Base-by-base conservation (phyloP, 2,888 invertebrate species). In the Pegoplata infirma region DNA sequence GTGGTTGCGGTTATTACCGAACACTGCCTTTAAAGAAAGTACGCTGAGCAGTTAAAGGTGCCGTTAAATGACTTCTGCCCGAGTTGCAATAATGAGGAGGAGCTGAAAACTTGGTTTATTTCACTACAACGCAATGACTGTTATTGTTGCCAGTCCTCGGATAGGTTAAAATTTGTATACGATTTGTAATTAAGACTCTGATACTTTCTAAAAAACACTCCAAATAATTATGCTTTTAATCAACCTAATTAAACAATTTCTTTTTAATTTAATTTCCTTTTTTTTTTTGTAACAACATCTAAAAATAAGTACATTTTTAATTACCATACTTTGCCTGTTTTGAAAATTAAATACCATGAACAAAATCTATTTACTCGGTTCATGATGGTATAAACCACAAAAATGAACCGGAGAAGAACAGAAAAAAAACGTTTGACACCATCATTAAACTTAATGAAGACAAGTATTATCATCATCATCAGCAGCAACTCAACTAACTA, bases 391-490 rank as follows among this genome's bases (percentile, higher is more conserved):
- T 53, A 55, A 68, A 36, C 47, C 25, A 25, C 58, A 25, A 58
- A 53, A 49, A 58, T 4, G 21, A 40, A 3, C n/a, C 36, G 12
- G 23, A 8, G 16, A 32, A 49, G 12, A 16, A 53, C 53, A n/a
- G 40, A 46, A 32, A 67, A 63, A 46, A 46, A 23, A 19, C 47
- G 46, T 63, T 77, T 77, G 72, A 77, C 72, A 77, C 72, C 77
- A 77, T 85, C 85, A 85, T 85, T 86, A 84, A 85, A 85, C 85
- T 85, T 86, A 86, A 85, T 85, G 86, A 85, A 85, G 85, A 85
- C 84, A 80, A 78, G 68, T 51, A 74, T 53, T 59, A 75, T 66
- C 63, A 67, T 32, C 64, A 59, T n/a, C n/a, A n/a, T n/a, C n/a
- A n/a, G n/a, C n/a, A n/a, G n/a, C n/a, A n/a, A n/a, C n/a, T n/a